Percentiles rank a stretch among this genome's conserved stretches.
Conservation (phyloP, 2,888 invertebrate genomes). For the Brachypalpus laphriformis region DNA sequence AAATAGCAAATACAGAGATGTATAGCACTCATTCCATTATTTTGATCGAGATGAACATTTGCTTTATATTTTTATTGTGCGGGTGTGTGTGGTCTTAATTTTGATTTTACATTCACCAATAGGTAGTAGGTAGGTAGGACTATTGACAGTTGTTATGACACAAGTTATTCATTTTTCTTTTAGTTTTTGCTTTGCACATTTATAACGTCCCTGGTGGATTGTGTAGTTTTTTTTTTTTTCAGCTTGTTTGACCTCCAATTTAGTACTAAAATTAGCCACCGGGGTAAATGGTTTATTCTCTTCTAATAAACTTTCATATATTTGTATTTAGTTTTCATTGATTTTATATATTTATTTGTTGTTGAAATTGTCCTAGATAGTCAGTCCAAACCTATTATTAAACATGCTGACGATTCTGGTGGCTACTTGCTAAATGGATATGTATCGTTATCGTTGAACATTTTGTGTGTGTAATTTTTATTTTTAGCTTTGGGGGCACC, state of each 20-base stretch:
- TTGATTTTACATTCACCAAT: neutral
- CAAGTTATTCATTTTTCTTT: neutral
- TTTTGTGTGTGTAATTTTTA: conserved; percentile 34
- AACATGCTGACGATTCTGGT: conserved; percentile 39
- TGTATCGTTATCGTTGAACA: conserved; percentile 22
- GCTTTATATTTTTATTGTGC: neutral
- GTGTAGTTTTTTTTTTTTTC: neutral
- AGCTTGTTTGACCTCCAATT: neutral
- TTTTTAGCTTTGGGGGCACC: conserved; percentile 44
- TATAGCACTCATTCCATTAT: too few species aligned
- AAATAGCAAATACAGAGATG: too few species aligned
- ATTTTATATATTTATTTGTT: neutral
- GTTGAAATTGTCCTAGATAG: conserved; percentile 42
- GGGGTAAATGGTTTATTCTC: neutral
- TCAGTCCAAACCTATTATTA: conserved; percentile 62
- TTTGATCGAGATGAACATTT: conserved; percentile 12
- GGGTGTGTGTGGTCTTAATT: neutral
- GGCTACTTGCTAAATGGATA: conserved; percentile 31
- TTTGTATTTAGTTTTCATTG: neutral
- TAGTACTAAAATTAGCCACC: too few species aligned
- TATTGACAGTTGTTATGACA: too few species aligned
- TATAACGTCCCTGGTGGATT: too few species aligned
- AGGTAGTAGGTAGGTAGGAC: too few species aligned
- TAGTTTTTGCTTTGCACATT: neutral
- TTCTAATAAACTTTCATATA: neutral